These are phyloP conservation scores for Cotesia glomerata DNA, from an alignment of 1,140 invertebrate genomes.

Conservation along the genomic window DNA sequence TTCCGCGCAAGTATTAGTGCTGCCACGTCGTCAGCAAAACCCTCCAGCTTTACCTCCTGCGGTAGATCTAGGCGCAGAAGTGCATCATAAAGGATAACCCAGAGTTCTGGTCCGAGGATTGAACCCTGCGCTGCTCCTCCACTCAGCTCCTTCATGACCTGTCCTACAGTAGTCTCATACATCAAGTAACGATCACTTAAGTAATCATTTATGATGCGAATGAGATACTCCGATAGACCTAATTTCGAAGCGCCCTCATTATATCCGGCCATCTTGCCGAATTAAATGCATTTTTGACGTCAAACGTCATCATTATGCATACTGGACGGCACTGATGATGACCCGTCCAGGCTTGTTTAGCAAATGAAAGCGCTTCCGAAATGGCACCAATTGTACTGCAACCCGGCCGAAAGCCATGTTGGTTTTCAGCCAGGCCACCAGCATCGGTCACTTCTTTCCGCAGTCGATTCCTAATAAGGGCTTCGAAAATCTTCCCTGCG, in stretches of 20 bases:
- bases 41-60: constrained; percentile 34
- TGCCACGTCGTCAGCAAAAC: constrained; percentile 13
- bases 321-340: constrained; percentile 5
- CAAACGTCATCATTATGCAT: constrained; percentile 34
- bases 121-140: constrained; percentile 43
- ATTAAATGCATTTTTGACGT: constrained; percentile 35
- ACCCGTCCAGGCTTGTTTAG: not conserved
- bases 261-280: not conserved
- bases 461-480: constrained; percentile 18
- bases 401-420: constrained; percentile 35
- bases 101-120: constrained; percentile 45
- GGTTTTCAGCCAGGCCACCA: constrained; percentile 13
- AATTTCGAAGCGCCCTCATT: not conserved
- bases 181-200: constrained; percentile 16
- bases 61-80: constrained; percentile 41
- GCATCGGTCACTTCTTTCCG: not conserved
- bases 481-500: constrained; percentile 36
- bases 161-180: not conserved
- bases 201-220: constrained; percentile 35
- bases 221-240: constrained; percentile 16
- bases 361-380: constrained; percentile 13
- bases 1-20: constrained; percentile 33
- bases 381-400: not conserved
- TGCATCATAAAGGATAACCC: constrained; percentile 46
- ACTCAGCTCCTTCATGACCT: constrained; percentile 1